Base-by-base conservation (phyloP, 2,113 vertebrate species). In the Sander lucioperca region DNA sequence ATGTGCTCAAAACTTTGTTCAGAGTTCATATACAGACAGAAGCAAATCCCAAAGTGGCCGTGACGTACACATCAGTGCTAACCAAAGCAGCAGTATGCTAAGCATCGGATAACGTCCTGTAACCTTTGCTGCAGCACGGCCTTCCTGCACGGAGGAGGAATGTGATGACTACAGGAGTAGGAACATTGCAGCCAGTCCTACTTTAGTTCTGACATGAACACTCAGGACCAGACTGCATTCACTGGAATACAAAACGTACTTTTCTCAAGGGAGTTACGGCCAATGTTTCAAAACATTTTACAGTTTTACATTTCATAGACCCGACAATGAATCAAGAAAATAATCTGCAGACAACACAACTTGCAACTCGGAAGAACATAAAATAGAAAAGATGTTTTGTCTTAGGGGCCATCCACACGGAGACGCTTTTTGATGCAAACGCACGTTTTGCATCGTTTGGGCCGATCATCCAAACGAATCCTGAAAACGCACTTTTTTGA, bases 101-200 rank as follows among this genome's bases (percentile, higher is more conserved):
- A 66, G 39, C 64, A 0, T 3, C 0, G 1, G 47, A 43, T 43
- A 43, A 43, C 2, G 23, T n/a, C 51, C 43, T 53, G 74, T 43
- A 43, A 65, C 57, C 25, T 47, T 33, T 16, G 19, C 23, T 5
- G 3, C 76, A 21, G 21, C 16, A 4, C 13, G 13, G 48, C 5
- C 70, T 86, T 87, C 82, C 64, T 84, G 80, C 53, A 8, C n/a
- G 39, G 67, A n/a, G 12, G n/a, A 84, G 70, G 68, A 90, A 89
- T 73, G 82, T 87, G 82, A 79, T 74, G 77, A 89, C 81, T 68
- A 14, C n/a, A 74, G 64, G 57, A 54, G 27, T 47, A 70, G 9
- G 39, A 10, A 67, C 23, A 2, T 1, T n/a, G 43, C 48, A 30
- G 61, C 50, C 7, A 14, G 25, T 0, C 43, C 10, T 74, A 47